Evolutionary conservation across 2,113 vertebrate species (phyloP).

Genomic region (Xenopus tropicalis): DNA sequence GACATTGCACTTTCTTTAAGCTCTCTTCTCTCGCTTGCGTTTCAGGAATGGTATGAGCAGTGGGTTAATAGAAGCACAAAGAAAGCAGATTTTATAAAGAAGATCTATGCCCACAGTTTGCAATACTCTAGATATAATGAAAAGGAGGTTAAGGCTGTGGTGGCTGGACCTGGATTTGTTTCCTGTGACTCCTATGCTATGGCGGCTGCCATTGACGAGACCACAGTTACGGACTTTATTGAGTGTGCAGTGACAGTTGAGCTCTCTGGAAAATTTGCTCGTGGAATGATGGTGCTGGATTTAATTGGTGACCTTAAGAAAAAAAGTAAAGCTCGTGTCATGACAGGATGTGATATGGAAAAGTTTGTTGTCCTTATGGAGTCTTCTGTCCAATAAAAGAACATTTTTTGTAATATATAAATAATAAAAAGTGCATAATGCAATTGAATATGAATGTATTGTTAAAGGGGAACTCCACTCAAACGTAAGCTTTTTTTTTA

Average conservation of each 20-base stretch:
- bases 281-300: constrained; percentile 71
- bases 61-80: constrained; percentile 67
- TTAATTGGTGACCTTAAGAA: constrained; percentile 59
- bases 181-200: constrained; percentile 73
- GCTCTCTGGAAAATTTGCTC: constrained; percentile 58
- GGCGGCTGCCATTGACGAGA: constrained; percentile 67
- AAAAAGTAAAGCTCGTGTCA: constrained; percentile 55
- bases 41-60: constrained; percentile 66
- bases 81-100: constrained; percentile 70
- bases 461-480: too few relatives aligned
- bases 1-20: too few relatives aligned
- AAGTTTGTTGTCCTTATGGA: constrained; percentile 66
- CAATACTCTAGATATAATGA: constrained; percentile 24
- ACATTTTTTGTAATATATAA: too few relatives aligned
- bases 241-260: constrained; percentile 61
- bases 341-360: constrained; percentile 65
- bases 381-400: constrained; percentile 61
- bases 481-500: too few relatives aligned
- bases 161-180: constrained; percentile 57
- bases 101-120: constrained; percentile 61
- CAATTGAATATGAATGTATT: too few relatives aligned
- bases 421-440: too few relatives aligned
- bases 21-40: not conserved
- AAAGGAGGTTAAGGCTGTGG: constrained; percentile 47
- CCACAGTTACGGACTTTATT: constrained; percentile 54